A percentile compares a stretch with the other conserved stretches of the same genome.
phyloP scores from a whole-genome alignment of 2,888 invertebrate species.

The Ophioninae sp. region DNA sequence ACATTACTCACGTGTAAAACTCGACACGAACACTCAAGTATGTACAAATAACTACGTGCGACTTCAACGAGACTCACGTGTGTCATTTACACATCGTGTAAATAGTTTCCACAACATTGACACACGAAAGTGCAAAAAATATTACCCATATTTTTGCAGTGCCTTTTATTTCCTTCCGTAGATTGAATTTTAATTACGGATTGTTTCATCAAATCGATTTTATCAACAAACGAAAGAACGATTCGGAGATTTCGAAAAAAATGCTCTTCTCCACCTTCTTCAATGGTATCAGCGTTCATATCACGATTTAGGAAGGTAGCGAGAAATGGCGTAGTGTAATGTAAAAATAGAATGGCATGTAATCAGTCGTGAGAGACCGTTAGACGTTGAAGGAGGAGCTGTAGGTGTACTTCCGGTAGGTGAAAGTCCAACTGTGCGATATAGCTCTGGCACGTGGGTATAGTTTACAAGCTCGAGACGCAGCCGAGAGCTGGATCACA shows the following conservation, averaged over 20 bases:
- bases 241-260: neutral
- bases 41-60: no score
- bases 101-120: no score
- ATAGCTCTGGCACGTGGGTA: slow-evolving; percentile 66
- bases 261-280: neutral
- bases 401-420: slow-evolving; percentile 70
- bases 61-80: no score
- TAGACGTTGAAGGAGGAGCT: slow-evolving; percentile 31
- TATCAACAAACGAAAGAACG: neutral
- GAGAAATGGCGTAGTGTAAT: neutral
- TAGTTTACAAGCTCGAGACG: slow-evolving; percentile 59
- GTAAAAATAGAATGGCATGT: slow-evolving; percentile 22
- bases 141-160: no score
- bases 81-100: no score
- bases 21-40: no score
- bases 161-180: no score
- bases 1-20: no score
- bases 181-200: no score
- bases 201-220: no score
- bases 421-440: slow-evolving; percentile 72
- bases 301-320: slow-evolving; percentile 19
- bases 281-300: neutral
- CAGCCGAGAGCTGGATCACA: slow-evolving; percentile 35
- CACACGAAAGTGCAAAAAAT: no score
- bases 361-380: slow-evolving; percentile 35